Base-by-base conservation (phyloP, 2,797 vertebrate species). In the Tragopan temminckii region DNA sequence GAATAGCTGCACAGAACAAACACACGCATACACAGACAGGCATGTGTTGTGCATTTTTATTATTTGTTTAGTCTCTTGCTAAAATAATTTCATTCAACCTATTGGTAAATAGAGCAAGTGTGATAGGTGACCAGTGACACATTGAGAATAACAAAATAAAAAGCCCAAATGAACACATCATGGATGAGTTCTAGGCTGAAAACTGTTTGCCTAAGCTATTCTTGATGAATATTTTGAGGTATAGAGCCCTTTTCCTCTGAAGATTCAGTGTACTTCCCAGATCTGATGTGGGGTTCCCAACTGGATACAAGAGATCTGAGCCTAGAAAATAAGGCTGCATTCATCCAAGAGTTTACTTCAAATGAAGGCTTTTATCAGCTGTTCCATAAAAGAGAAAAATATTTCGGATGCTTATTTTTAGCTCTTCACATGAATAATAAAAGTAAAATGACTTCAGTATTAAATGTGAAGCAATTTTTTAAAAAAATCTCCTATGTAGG, bases 371-470 rank as follows among this genome's bases (percentile, higher is more conserved):
- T 90, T 76, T 53, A 77, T 86, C 57, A 83, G 61, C 53, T 79
- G 61, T 94, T 92, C 71, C 57, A 71, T 85, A 92, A 95, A 93
- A 93, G 68, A 87, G 79, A 90, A 89, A 95, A 95, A 63, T 89
- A 91, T 83, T 90, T 93, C 11, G 67, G 27, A 85, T 68, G 29
- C 79, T 94, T 93, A 75, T 95, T 95, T 95, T 89, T 91, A 95
- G 59, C 43, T 85, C 91, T 76, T 24, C 17, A 52, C 42, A 42
- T 35, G 18, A 88, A 88, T 77, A 61, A 82, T 59, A 80, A 63
- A 88, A 92, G 81, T 61, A 69, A 80, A 89, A 86, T 58, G 1
- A 89, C 52, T 55, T 11, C 15, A 78, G 36, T 82, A 64, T 64
- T 89, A 63, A 85, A 58, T 42, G 7, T 48, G 63, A 86, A 87